A percentile compares a stretch with the other conserved stretches of the same genome.
phyloP scores from a whole-genome alignment of 1,140 invertebrate genomes.

The Drosophila guanche region DNA sequence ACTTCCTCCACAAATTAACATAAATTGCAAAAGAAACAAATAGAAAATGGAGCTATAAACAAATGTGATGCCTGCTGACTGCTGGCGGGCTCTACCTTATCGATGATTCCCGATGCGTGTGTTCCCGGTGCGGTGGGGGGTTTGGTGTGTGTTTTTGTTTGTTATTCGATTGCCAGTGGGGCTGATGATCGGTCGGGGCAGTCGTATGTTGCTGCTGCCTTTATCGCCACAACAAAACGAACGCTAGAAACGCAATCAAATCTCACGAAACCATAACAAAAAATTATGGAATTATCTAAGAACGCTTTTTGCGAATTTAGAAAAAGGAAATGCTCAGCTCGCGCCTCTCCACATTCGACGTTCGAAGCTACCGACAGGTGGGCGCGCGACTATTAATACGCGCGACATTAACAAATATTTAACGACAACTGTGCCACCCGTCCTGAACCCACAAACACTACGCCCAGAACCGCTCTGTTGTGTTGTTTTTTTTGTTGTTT shows the following conservation, averaged over 20 bases:
- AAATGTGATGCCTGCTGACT: background rate
- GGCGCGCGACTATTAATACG: conserved; percentile 6
- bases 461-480: background rate
- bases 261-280: conserved; percentile 68
- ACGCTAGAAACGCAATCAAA: conserved; percentile 16
- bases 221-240: conserved; percentile 27
- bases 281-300: conserved; percentile 69
- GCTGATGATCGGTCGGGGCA: conserved; percentile 6
- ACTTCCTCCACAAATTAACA: background rate
- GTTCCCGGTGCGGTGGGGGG: no score
- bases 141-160: conserved; percentile 35
- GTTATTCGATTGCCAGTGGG: conserved; percentile 34
- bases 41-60: conserved; percentile 19
- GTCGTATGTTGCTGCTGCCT: conserved; percentile 16
- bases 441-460: background rate
- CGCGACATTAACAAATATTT: background rate
- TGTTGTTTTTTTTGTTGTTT: conserved; percentile 7
- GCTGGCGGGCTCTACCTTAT: conserved; percentile 19
- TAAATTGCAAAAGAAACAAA: conserved; percentile 2
- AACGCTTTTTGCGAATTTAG: conserved; percentile 72
- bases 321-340: conserved; percentile 36
- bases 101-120: conserved; percentile 1
- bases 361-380: conserved; percentile 60
- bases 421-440: no score
- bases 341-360: conserved; percentile 58